phyloP scores from a whole-genome alignment of 2,797 vertebrate species.

The Ficedula albicollis region DNA sequence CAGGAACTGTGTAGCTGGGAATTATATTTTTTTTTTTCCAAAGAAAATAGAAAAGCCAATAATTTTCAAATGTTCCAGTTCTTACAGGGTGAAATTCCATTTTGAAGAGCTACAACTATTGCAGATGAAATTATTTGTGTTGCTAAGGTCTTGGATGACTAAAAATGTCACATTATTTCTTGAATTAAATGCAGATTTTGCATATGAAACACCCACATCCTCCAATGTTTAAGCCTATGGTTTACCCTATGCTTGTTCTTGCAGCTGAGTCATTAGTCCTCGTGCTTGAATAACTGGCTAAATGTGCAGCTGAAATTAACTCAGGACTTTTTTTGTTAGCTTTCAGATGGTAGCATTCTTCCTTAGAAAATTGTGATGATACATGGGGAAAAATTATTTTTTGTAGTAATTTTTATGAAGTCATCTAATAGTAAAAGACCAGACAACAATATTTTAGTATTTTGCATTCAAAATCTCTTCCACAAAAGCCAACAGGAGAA shows the following conservation, averaged over 20 bases:
- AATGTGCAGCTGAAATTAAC: not conserved
- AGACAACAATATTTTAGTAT: not conserved
- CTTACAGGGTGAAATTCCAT: not conserved
- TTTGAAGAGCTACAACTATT: not conserved
- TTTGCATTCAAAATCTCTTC: not conserved
- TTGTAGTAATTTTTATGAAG: not conserved
- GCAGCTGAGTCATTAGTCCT: not conserved
- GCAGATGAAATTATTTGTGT: not conserved
- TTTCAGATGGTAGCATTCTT: not conserved
- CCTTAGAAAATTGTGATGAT: not conserved
- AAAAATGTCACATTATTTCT: not conserved
- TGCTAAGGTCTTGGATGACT: not conserved
- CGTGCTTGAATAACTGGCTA: not conserved
- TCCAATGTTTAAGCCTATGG: not conserved
- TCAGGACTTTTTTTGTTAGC: not conserved
- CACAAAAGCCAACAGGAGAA: not conserved
- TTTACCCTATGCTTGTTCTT: not conserved
- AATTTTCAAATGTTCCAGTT: not conserved
- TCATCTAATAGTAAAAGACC: not conserved
- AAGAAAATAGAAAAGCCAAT: not conserved
- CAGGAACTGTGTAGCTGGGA: not conserved
- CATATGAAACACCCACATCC: not conserved
- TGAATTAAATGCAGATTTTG: not conserved
- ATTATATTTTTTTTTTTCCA: not conserved
- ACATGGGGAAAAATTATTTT: not conserved